Base-by-base conservation (phyloP, 2,797 vertebrate genomes). In the Phylloscopus collybita region DNA sequence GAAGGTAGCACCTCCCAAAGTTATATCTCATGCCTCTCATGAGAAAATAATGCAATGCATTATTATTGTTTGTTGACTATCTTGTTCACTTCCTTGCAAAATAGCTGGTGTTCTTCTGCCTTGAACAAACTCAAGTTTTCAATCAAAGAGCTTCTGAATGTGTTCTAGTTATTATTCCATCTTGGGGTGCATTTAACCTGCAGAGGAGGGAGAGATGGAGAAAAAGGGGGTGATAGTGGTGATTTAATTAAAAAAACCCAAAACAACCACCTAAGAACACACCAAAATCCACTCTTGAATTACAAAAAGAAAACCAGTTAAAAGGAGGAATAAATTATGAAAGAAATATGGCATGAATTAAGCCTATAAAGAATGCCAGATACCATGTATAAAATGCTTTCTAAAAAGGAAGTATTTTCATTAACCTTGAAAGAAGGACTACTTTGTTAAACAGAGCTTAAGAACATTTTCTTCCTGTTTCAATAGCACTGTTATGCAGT, bases 321-420 rank as follows among this genome's bases (percentile, higher is more conserved):
- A 85, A 88, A 76, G 45, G 27, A 54, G 9, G 11, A 78, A 45
- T n/a, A 69, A 51, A 56, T 72, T 70, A 51, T 18, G 50, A 72
- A 72, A 54, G 21, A 90, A 93, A 67, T 34, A 25, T 38, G 13
- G 25, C 2, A 45, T 70, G 7, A 85, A 50, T 64, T 75, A 18
- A 40, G 18, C 61, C 32, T 29, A 6, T 71, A 57, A 61, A 74
- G 57, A 34, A 71, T 87, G 10, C 15, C 34, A 69, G 49, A 32
- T 88, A 67, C 21, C 2, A 21, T 16, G 7, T 57, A 64, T 62
- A 60, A 93, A 71, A 83, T 38, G 15, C 21, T 67, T 88, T 88
- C 47, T 74, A 13, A 64, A 80, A 12, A 21, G 87, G 45, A 94
- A 88, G 42, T 74, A 54, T 71, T 94, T 83, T 83, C 54, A 49